These are phyloP conservation scores for Petrocephalus schoutedeni DNA, from an alignment of 2,797 vertebrate genomes.

Conservation along the genomic window DNA sequence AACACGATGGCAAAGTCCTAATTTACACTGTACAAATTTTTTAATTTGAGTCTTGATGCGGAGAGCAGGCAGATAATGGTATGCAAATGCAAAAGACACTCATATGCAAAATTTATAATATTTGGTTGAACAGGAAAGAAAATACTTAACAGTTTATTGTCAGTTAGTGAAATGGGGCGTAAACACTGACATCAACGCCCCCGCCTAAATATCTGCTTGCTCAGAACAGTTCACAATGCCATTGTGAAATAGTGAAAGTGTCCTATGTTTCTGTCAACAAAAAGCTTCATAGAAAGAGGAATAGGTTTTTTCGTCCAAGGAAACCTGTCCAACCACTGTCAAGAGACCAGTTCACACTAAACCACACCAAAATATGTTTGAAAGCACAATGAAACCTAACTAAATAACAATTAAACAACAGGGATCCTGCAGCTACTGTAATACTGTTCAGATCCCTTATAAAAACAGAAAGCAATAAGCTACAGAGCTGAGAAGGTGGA, in stretches of 20 bases:
- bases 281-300: background rate
- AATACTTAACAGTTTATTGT: conserved; percentile 33
- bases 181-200: conserved; percentile 35
- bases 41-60: too few relatives aligned
- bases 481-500: background rate
- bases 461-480: background rate
- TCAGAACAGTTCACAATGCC: conserved; percentile 10
- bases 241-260: conserved; percentile 14
- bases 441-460: background rate
- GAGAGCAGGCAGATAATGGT: too few relatives aligned
- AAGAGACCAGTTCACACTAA: background rate
- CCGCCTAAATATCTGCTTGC: conserved; percentile 1
- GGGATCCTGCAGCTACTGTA: background rate
- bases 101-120: conserved; percentile 20
- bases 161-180: conserved; percentile 29
- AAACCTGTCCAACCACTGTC: background rate
- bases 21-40: too few relatives aligned
- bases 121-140: conserved; percentile 27
- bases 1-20: too few relatives aligned
- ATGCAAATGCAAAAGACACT: conserved; percentile 23
- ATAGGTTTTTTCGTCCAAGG: background rate
- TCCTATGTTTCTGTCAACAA: conserved; percentile 3
- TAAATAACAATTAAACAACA: background rate
- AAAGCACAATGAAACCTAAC: background rate
- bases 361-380: background rate